Base-by-base conservation (phyloP, 2,113 vertebrate species). In the Notothenia coriiceps region DNA sequence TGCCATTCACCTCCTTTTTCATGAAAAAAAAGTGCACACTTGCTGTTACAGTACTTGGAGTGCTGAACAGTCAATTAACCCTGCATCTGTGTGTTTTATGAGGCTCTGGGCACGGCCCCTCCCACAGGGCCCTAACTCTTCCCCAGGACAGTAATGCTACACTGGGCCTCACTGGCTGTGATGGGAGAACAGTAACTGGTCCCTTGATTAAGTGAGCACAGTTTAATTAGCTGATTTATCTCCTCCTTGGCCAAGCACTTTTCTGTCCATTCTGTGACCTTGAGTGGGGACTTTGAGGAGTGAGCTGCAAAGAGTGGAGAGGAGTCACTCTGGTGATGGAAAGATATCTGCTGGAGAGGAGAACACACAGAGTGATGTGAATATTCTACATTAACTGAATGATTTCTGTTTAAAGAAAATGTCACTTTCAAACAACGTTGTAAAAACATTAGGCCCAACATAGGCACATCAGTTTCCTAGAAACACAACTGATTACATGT, bases 81-180 rank as follows among this genome's bases (percentile, higher is more conserved):
- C 96, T 96, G 96, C 97, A 97, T 98, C 97, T 98, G 97, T 97
- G 96, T 97, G 97, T 96, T 98, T 99, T 98, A 98, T 96, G 96
- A 97, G 95, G 95, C 95, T 74, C 88, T 56, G 94, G 84, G 90
- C 95, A 95, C 93, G 88, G 96, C 88, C 92, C 93, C 54, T 92
- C 94, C 75, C 92, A 80, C 83, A 95, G 95, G 96, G 94, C 96
- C 95, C 96, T 97, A 97, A 97, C 95, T 97, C 96, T 97, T 96
- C 94, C 92, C 92, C 92, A 65, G 94, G 96, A 96, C 96, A 96
- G 96, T 96, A 77, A 92, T 87, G 93, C 92, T 93, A 95, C 76
- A 35, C 66, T 46, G 82, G 20, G 93, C 94, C 95, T 93, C 94
- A 95, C 86, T 93, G 94, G 94, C 95, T 95, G 96, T 91, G 95